Evolutionary conservation across 2,797 vertebrate genomes (phyloP).

Genomic region (Xenops minutus): DNA sequence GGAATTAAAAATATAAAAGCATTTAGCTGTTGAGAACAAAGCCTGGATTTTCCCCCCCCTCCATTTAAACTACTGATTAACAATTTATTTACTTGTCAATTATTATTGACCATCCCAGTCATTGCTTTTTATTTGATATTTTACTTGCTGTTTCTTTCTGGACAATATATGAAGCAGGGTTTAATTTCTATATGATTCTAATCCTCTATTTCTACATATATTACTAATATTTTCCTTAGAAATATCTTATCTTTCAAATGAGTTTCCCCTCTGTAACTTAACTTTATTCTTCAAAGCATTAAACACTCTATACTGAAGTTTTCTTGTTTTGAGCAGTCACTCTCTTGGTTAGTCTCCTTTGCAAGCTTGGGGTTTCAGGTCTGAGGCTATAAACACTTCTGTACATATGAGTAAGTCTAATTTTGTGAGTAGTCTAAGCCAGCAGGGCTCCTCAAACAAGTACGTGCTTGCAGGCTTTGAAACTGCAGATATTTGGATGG

Average conservation of each 20-base stretch:
- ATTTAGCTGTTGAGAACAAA: not conserved
- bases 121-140: not conserved
- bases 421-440: conserved; percentile 15
- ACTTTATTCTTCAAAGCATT: not conserved
- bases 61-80: not conserved
- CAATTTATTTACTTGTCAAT: not conserved
- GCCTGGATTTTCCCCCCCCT: not conserved
- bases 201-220: not conserved
- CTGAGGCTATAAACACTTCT: not conserved
- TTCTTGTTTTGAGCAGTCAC: not conserved
- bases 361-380: not conserved
- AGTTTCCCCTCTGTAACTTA: not conserved
- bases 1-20: not conserved
- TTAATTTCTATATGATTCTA: not conserved
- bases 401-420: not conserved
- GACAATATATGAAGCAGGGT: not conserved
- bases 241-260: not conserved
- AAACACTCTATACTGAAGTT: not conserved
- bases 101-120: not conserved
- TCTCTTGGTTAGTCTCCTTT: not conserved
- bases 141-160: not conserved
- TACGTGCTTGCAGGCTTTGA: not conserved
- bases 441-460: conserved; percentile 3
- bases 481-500: not conserved
- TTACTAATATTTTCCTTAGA: not conserved